Conservation (phyloP, 2,888 invertebrate species). For the Aplocera efformata region DNA sequence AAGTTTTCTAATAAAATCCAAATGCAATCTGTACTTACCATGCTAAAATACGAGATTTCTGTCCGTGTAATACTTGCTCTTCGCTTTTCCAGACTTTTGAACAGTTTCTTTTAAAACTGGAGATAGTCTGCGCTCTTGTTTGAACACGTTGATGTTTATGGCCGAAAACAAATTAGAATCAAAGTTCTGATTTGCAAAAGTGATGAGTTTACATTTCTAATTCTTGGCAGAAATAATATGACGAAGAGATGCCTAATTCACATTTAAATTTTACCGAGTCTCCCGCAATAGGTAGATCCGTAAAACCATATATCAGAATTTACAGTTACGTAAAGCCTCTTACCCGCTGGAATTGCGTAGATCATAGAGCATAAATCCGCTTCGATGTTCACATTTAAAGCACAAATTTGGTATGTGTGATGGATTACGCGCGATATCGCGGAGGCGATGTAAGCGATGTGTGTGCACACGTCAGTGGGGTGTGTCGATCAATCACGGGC, state of each 20-base stretch:
- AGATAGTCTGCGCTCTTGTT: constrained; percentile 14
- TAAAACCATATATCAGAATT: constrained; percentile 20
- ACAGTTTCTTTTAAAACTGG: constrained; percentile 35
- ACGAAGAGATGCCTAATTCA: constrained; percentile 2
- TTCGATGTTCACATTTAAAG: constrained; percentile 34
- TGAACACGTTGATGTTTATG: background rate
- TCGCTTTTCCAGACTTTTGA: constrained; percentile 37
- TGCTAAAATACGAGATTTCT: constrained; percentile 43
- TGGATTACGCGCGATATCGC: constrained; percentile 62
- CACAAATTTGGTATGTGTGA: constrained; percentile 56
- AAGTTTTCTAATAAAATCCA: constrained; percentile 50
- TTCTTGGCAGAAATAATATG: background rate
- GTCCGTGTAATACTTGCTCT: constrained; percentile 38
- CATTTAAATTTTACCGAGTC: constrained; percentile 9
- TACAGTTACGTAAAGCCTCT: constrained; percentile 23
- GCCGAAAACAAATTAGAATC: background rate
- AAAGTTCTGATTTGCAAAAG: no score
- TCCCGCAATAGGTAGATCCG: constrained; percentile 12
- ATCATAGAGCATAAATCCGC: constrained; percentile 30
- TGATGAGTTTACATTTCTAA: background rate
- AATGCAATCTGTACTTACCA: constrained; percentile 44
- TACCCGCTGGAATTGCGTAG: constrained; percentile 25
- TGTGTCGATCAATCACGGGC: constrained; percentile 73
- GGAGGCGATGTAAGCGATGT: constrained; percentile 58
- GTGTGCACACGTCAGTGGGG: constrained; percentile 63